Base-by-base conservation (phyloP, 1,140 invertebrate species). In the Drosophila melanogaster region DNA sequence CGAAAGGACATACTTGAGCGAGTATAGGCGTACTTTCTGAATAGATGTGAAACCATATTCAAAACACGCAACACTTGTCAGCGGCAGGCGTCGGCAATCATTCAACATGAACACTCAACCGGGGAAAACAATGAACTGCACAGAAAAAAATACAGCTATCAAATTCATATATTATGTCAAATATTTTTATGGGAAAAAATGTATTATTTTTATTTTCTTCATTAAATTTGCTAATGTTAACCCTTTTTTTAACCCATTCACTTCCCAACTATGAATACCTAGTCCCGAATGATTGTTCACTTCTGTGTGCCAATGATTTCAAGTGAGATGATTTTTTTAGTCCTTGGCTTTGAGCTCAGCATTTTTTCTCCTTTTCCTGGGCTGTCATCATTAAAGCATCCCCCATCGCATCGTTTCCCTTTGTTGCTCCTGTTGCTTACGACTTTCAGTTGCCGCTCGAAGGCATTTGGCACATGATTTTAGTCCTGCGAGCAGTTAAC, bases 51-150 rank as follows among this genome's bases (percentile, higher is more conserved):
- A 43, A 72, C 57, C 74, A 77, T 89, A 87, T 89, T 89, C 83
- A 87, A 89, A 87, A 79, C 79, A 87, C 84, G 84, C 84, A 89
- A 84, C 83, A 87, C 83, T 89, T 87, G 84, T 89, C 83, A 87
- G 81, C 84, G 77, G 54, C 84, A 89, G 83, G 79, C 79, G 66
- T 60, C 62, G 64, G 49, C 84, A 87, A 87, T 89, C 84, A 83
- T 83, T 83, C 72, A 83, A 59, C 59, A 64, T 64, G 53, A 47
- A 35, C 30, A 50, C 60, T 50, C 72, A 56, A 37, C 12, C 46
- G 40, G 30, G 41, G 38, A 49, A 62, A 61, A 73, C 69, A 59
- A 66, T 60, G 50, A 67, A 51, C 38, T 53, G 60, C 60, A 72
- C 47, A n/a, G 47, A 57, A 17, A 26, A 58, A 74, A 55, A 70